Percentiles rank a stretch among this genome's conserved stretches.
Evolutionary conservation across 2,797 vertebrate genomes (phyloP).

Genomic region (Gymnoscopelus microlampas): DNA sequence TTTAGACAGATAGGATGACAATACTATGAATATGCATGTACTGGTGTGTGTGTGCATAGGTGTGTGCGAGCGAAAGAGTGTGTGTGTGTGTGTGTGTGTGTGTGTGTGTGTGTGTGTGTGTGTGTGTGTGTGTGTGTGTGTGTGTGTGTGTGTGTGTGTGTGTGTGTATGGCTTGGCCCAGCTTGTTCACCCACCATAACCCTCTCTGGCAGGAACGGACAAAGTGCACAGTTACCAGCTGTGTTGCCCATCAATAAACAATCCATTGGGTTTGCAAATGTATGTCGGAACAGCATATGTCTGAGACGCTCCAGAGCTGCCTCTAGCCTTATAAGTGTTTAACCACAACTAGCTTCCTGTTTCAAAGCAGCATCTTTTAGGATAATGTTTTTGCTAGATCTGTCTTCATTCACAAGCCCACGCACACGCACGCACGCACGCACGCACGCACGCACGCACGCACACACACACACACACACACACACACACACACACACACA

Average conservation of each 20-base stretch:
- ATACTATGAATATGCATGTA: too few relatives aligned
- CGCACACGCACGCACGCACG: slow-evolving; percentile 2
- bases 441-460: too few relatives aligned
- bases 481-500: slow-evolving; percentile 22
- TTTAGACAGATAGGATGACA: too few relatives aligned
- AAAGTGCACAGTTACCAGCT: background rate
- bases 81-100: too few relatives aligned
- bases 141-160: too few relatives aligned
- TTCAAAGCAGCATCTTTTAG: slow-evolving; percentile 41
- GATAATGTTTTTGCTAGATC: slow-evolving; percentile 41
- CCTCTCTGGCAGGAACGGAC: background rate
- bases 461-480: slow-evolving; percentile 31
- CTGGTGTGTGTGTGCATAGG: too few relatives aligned
- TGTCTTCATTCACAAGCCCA: background rate
- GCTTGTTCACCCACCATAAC: background rate
- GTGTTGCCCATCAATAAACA: slow-evolving; percentile 7
- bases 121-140: too few relatives aligned
- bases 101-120: too few relatives aligned
- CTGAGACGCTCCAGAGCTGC: too few relatives aligned
- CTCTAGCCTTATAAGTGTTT: slow-evolving; percentile 20
- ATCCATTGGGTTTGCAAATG: background rate
- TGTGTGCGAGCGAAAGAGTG: too few relatives aligned
- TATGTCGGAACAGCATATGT: background rate
- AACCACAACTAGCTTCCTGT: slow-evolving; percentile 56
- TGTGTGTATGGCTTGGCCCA: too few relatives aligned